Evolutionary conservation across 1,140 invertebrate genomes (phyloP), one percentile per base, ranked within the genome.

Genomic region (Drosophila asahinai): DNA sequence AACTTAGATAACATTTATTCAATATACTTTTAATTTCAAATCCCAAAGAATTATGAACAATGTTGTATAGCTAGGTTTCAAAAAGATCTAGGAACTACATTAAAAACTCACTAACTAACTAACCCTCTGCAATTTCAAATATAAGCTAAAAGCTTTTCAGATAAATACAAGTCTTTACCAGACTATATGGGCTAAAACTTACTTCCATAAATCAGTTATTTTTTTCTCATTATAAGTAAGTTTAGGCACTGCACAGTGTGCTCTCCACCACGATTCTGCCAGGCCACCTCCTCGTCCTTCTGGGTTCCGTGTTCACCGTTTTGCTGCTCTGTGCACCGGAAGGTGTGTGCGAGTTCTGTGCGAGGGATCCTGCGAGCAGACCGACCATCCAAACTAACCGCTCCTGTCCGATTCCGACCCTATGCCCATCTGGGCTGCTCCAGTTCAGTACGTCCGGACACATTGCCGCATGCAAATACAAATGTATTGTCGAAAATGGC

Each of bases 401-500:
- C 65, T 74, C 75, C 57, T 59, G 73, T 55, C 49, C 55, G 72
- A 71, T 68, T 64, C 57, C 75, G 58, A 48, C 66, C 51, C 52
- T 54, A 22, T 49, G 47, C 55, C 71, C 72, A 74, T 40, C 68
- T 61, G 68, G 68, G 68, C 65, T 57, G 73, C 74, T 63, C 64
- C 86, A 67, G 59, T 84, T 75, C 67, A 80, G 71, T 83, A 79
- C 61, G 58, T 75, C 86, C 86, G 86, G 84, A 87, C 83, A 71
- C 81, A 84, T 65, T 63, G 81, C 86, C 74, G 86, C 84, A 87
- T 87, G 84, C 84, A 89, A 89, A 89, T 89, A 89, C 84, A 89
- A 89, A 84, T 89, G 84, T 90, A 89, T 81, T 90, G 84, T 90
- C 81, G 81, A 87, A 84, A 89, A 81, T 89, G 81, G 83, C 72